A percentile compares a stretch with the other conserved stretches of the same genome.
Evolutionary conservation across 1,140 invertebrate genomes (phyloP).

Genomic region (Cyclina sinensis): DNA sequence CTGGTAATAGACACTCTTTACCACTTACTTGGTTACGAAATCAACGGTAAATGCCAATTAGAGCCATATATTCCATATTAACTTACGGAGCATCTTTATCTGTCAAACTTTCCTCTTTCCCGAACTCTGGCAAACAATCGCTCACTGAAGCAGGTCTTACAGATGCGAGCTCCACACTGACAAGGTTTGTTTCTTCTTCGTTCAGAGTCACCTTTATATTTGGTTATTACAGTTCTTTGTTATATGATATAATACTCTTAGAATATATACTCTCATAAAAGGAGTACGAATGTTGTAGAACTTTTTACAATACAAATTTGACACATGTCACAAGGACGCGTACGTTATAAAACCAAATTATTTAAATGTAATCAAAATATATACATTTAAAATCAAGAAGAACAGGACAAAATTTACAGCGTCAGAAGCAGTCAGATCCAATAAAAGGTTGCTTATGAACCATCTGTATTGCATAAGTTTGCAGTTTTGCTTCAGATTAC

Average conservation of each 20-base stretch:
- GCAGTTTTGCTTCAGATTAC: too few species aligned
- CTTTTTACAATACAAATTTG: neutral
- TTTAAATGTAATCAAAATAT: neutral
- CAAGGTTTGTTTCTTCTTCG: constrained; percentile 28
- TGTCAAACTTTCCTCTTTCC: constrained; percentile 12
- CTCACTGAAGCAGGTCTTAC: constrained; percentile 19
- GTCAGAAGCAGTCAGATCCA: neutral
- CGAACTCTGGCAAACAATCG: constrained; percentile 24
- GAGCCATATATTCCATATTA: too few species aligned
- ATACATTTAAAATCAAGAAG: neutral
- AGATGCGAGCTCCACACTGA: constrained; percentile 16
- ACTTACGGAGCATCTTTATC: constrained; percentile 7
- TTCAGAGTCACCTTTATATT: neutral
- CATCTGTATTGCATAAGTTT: neutral
- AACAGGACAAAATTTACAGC: neutral
- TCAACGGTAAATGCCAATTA: too few species aligned
- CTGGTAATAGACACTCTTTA: too few species aligned
- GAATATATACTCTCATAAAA: neutral
- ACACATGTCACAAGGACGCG: neutral
- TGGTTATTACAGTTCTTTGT: too few species aligned
- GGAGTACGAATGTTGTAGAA: neutral
- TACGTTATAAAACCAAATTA: neutral
- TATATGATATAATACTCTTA: too few species aligned
- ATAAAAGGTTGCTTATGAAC: neutral
- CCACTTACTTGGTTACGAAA: too few species aligned